These are phyloP conservation scores for Halictus ligatus DNA, from an alignment of 2,888 invertebrate genomes.

Conservation along the genomic window DNA sequence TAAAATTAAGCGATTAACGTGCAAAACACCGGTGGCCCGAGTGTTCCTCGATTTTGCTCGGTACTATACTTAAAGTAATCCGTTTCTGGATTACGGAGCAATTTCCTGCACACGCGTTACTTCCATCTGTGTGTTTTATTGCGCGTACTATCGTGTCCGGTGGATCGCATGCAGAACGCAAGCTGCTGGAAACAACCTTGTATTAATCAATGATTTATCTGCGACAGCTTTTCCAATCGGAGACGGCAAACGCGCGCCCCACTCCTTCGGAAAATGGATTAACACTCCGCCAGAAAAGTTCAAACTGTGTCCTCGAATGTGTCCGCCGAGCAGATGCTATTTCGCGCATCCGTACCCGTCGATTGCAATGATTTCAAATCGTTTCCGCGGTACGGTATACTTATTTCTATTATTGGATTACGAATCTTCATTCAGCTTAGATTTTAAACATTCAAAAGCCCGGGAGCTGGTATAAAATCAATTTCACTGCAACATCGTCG, in stretches of 20 bases:
- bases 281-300: neutral
- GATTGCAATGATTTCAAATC: neutral
- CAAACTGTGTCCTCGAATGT: neutral
- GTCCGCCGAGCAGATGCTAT: neutral
- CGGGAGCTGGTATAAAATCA: neutral
- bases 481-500: neutral
- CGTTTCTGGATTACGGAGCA: neutral
- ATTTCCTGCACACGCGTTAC: conserved; percentile 10
- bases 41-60: neutral
- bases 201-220: conserved; percentile 62
- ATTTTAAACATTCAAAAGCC: neutral
- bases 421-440: neutral
- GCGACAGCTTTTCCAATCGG: conserved; percentile 34
- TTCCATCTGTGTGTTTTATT: neutral
- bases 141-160: neutral
- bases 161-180: conserved; percentile 69
- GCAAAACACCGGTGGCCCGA: neutral
- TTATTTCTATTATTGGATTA: neutral
- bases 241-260: neutral
- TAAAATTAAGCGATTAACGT: neutral
- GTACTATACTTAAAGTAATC: neutral
- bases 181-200: conserved; percentile 59
- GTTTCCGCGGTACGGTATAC: neutral
- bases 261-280: neutral
- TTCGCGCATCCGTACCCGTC: neutral